These are phyloP conservation scores for Cranoglanis bouderius DNA, from an alignment of 2,113 vertebrate species.

Conservation along the genomic window DNA sequence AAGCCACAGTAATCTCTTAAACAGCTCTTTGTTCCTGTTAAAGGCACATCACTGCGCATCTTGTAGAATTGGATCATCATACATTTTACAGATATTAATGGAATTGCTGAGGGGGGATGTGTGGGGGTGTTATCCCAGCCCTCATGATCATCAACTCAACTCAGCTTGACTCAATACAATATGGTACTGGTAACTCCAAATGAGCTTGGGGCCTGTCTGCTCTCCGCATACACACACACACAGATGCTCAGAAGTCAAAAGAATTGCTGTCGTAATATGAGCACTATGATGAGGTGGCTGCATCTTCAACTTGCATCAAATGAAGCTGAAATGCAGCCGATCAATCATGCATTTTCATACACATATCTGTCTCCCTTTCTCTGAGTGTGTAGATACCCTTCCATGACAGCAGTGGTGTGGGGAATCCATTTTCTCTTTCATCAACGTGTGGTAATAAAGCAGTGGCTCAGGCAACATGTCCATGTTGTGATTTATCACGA, in stretches of 20 bases:
- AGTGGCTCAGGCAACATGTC: conserved; percentile 49
- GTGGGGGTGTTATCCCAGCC: neutral
- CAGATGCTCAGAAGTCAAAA: neutral
- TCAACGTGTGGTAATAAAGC: conserved; percentile 55
- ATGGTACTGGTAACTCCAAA: conserved; percentile 26
- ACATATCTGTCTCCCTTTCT: neutral
- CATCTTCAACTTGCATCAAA: neutral
- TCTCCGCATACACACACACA: too few species aligned
- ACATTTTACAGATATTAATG: conserved; percentile 34
- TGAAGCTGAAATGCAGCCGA: neutral
- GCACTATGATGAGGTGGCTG: neutral
- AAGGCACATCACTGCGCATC: neutral
- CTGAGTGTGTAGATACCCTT: neutral
- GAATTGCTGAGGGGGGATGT: too few species aligned
- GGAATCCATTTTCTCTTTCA: conserved; percentile 55
- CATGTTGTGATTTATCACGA: conserved; percentile 60
- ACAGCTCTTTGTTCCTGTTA: conserved; percentile 7
- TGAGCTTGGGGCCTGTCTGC: conserved; percentile 14
- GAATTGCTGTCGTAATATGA: neutral
- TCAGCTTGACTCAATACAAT: conserved; percentile 2
- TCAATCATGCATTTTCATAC: neutral
- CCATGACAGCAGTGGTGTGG: conserved; percentile 35
- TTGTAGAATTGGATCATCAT: neutral
- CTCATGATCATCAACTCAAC: conserved; percentile 3
- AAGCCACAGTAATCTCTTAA: neutral